A percentile compares a stretch with the other conserved stretches of the same genome.
Evolutionary conservation across 2,797 vertebrate genomes (phyloP).

Genomic region (Hapalemur alaotrensis): DNA sequence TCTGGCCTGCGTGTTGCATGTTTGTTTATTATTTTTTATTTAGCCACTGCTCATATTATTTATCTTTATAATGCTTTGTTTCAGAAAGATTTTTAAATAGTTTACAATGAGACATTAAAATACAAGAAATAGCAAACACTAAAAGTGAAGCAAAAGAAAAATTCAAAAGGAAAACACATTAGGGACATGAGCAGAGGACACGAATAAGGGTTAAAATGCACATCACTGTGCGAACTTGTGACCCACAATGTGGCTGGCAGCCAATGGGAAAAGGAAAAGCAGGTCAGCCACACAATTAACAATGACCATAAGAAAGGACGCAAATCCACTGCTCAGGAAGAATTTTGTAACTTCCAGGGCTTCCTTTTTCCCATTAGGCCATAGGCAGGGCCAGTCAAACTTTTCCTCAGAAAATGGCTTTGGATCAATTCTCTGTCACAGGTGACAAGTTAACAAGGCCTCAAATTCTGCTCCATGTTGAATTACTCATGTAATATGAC

Average conservation of each 20-base stretch:
- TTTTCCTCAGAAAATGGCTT: constrained; percentile 17
- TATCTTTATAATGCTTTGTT: background rate
- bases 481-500: background rate
- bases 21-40: background rate
- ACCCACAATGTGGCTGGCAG: background rate
- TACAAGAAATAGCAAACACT: background rate
- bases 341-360: background rate
- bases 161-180: background rate
- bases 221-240: background rate
- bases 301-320: background rate
- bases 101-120: background rate
- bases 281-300: constrained; percentile 35
- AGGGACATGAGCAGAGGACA: background rate
- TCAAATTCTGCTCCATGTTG: background rate
- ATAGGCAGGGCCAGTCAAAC: background rate
- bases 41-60: background rate
- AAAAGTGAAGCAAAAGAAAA: background rate
- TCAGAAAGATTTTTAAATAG: background rate
- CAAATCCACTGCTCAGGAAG: background rate
- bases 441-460: background rate
- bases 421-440: background rate
- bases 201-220: background rate
- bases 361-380: constrained; percentile 36
- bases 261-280: constrained; percentile 45
- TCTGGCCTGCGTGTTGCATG: background rate